A percentile compares a stretch with the other conserved stretches of the same genome.
Conservation (phyloP, 2,113 vertebrate genomes). For the Lepisosteus osseus region DNA sequence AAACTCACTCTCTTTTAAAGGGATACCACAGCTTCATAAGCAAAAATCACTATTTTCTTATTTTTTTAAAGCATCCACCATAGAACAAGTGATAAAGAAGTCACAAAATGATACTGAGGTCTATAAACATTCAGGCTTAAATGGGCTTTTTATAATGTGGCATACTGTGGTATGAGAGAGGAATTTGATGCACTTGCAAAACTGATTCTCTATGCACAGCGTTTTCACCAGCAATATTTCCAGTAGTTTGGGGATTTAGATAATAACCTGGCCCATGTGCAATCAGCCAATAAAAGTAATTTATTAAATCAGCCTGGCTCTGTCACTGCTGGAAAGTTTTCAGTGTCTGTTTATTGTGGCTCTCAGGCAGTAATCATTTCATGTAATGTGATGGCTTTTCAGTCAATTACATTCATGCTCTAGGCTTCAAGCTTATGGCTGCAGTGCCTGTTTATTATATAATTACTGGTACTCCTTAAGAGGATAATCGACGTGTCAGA, state of each 20-base stretch:
- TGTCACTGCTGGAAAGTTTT: slow-evolving; percentile 40
- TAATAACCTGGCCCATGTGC: slow-evolving; percentile 36
- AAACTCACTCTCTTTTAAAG: neutral
- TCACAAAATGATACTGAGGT: neutral
- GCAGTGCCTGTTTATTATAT: neutral
- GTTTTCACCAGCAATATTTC: neutral
- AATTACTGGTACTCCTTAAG: slow-evolving; percentile 37
- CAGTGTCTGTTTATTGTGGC: slow-evolving; percentile 57
- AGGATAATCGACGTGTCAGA: slow-evolving; percentile 32
- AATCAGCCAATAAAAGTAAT: slow-evolving; percentile 51
- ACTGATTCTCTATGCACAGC: neutral
- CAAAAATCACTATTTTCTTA: neutral
- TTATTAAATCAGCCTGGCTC: slow-evolving; percentile 50
- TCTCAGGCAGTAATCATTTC: slow-evolving; percentile 70
- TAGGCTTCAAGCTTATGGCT: slow-evolving; percentile 38
- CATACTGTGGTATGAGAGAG: neutral
- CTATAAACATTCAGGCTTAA: neutral
- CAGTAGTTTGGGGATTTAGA: slow-evolving; percentile 23
- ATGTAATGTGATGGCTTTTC: slow-evolving; percentile 61
- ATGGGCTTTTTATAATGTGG: neutral
- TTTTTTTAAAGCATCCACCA: neutral
- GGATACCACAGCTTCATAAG: neutral
- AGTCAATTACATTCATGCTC: slow-evolving; percentile 68
- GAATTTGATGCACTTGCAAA: neutral
- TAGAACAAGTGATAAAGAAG: neutral